Conservation (phyloP, 2,888 invertebrate species). For the Diogma glabrata region DNA sequence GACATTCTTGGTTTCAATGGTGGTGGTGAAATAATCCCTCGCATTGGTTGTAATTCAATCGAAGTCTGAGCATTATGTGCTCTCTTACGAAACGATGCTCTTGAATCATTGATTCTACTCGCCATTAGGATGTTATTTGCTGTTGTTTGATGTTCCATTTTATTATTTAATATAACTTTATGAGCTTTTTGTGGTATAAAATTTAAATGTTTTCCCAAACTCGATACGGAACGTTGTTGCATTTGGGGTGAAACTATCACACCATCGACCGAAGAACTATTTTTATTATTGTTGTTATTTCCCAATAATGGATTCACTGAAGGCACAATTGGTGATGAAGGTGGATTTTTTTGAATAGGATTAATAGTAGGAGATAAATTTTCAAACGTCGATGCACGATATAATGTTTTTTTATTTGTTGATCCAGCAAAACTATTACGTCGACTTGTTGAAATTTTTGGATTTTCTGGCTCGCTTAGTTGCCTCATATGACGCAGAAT, state of each 20-base stretch:
- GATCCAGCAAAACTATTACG: slow-evolving; percentile 37
- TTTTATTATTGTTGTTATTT: neutral
- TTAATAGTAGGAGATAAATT: slow-evolving; percentile 27
- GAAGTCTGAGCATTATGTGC: slow-evolving; percentile 23
- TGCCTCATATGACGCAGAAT: slow-evolving; percentile 25
- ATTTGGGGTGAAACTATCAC: slow-evolving; percentile 17
- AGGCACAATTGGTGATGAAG: neutral
- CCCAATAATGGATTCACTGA: neutral
- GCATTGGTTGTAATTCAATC: slow-evolving; percentile 1
- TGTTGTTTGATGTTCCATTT: slow-evolving; percentile 20
- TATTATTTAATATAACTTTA: slow-evolving; percentile 28
- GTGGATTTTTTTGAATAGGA: slow-evolving; percentile 20
- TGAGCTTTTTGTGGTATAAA: slow-evolving; percentile 22
- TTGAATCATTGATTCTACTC: slow-evolving; percentile 18
- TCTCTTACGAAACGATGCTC: slow-evolving; percentile 29
- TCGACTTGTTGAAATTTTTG: slow-evolving; percentile 31
- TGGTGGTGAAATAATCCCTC: slow-evolving; percentile 20
- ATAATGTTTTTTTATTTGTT: slow-evolving; percentile 28
- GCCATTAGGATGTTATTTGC: slow-evolving; percentile 1
- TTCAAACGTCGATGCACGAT: slow-evolving; percentile 20
- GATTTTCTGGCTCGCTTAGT: slow-evolving; percentile 19
- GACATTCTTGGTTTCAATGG: slow-evolving; percentile 33
- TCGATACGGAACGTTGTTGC: slow-evolving; percentile 25
- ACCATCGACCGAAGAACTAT: neutral
- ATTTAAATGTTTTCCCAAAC: slow-evolving; percentile 21